Percentiles rank a stretch among this genome's conserved stretches.
phyloP scores from a whole-genome alignment of 2,797 vertebrate genomes.

The Thamnophis elegans region DNA sequence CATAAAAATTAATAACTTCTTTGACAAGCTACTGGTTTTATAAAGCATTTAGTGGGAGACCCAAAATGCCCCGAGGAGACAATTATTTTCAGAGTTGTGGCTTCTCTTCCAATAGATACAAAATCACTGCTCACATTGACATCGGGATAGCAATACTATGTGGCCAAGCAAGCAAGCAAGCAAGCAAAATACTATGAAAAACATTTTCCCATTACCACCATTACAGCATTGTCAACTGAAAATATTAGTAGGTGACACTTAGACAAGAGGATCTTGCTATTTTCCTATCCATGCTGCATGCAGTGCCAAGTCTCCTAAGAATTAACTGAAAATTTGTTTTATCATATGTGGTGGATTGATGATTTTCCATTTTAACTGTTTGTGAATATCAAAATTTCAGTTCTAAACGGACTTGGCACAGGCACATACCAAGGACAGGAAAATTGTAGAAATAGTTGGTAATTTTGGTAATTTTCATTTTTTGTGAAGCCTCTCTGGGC shows the following conservation, averaged over 20 bases:
- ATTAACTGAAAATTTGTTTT: neutral
- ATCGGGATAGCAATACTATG: neutral
- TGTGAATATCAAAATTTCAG: neutral
- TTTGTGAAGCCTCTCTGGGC: neutral
- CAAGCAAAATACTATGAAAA: neutral
- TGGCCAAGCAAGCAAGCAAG: neutral
- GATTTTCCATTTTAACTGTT: conserved; percentile 1
- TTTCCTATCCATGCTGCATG: neutral
- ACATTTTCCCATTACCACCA: neutral
- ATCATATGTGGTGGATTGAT: neutral
- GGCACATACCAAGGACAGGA: neutral
- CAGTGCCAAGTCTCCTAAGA: neutral
- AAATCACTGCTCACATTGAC: conserved; percentile 6
- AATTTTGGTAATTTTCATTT: neutral
- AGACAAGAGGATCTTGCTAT: neutral
- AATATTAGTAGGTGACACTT: conserved; percentile 16
- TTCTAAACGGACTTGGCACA: neutral
- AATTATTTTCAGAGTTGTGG: conserved; percentile 12
- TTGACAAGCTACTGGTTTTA: neutral
- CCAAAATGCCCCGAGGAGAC: neutral
- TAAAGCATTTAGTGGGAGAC: conserved; percentile 15
- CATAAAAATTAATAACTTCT: conserved; percentile 12
- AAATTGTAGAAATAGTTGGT: neutral
- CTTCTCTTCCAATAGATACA: neutral
- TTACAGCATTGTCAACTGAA: neutral